Base-by-base conservation (phyloP, 2,888 invertebrate species). In the Sthenelais limicola region DNA sequence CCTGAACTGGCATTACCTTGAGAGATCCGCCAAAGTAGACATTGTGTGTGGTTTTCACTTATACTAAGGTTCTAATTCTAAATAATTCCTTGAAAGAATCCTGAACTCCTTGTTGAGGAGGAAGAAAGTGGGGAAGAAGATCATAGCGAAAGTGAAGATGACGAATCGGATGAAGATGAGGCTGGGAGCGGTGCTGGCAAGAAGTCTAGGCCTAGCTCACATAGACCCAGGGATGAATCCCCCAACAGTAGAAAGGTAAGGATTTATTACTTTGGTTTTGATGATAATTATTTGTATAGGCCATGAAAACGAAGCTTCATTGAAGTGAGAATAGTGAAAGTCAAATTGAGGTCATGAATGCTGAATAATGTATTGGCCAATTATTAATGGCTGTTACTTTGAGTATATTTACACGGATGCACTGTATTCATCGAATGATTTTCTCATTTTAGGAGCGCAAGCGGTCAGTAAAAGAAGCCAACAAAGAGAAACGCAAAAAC, bases 401-500 rank as follows among this genome's bases (percentile, higher is more conserved):
- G 48, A 24, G 3, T 48, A 48, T 24, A 48, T 48, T 2, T 48
- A 3, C 30, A 56, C 30, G 18, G 2, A 4, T 56, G 12, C 30
- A 28, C 33, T 24, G 1, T 12, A 56, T 32, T 21, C 33, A 24
- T 70, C 21, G 15, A 12, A 33, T 52, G 9, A 21, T 35, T 54
- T 30, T 35, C 33, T 30, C n/a, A 51, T 49, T 67, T 33, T 52
- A 78, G 78, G 78, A 76, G 49, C 49, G 78, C 32, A 78, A 78
- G 58, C 72, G 72, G 32, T 72, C 68, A 15, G 47, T 78, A 4
- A 78, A 78, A 68, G 77, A 75, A n/a, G 72, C 70, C 0, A 71
- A 78, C 54, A 52, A 73, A 38, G 77, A 74, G n/a, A 78, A 76
- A 49, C 48, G 78, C 48, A 48, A 78, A 67, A 48, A 69, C 9